Base-by-base conservation (phyloP, 2,113 vertebrate species). In the Tamias sibiricus region DNA sequence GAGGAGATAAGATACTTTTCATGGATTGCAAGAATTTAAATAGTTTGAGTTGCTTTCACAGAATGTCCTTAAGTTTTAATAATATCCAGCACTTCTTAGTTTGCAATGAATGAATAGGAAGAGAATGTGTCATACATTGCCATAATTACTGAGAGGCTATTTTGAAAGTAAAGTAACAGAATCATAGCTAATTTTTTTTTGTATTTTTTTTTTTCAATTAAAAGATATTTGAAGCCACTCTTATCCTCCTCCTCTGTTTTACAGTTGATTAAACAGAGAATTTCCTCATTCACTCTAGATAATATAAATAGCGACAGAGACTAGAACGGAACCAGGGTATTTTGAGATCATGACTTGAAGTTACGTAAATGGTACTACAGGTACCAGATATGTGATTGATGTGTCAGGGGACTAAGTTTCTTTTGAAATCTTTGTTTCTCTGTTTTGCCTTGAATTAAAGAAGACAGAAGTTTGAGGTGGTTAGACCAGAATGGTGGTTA, bases 11-110 rank as follows among this genome's bases (percentile, higher is more conserved):
- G 76, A 96, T 94, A 44, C 87, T 86, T 95, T 97, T 94, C 94
- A 96, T 90, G 95, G 90, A 97, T 82, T 93, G 83, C 59, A 95
- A 92, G 71, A 95, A 98, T 93, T 96, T 96, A 97, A 95, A 95
- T 94, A 96, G 91, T 93, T 95, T 17, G 83, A 97, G 75, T 90
- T 81, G 87, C 93, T 96, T 98, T 96, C 80, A 95, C 69, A 96
- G 89, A 90, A 97, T 93, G 80, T 80, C 66, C 92, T 87, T 96
- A 92, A 81, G 52, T 96, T 97, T 97, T 95, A 97, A 94, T 96
- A 96, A 93, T 95, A 97, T 59, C 76, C 57, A 93, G 59, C 57
- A 71, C 72, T 91, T 92, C 83, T 96, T 91, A 94, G 87, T 97
- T 95, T 96, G 80, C 87, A 90, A 71, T 96, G 93, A 82, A 95